Evolutionary conservation across 1,140 invertebrate species (phyloP).

Genomic region (Sogatella furcifera): DNA sequence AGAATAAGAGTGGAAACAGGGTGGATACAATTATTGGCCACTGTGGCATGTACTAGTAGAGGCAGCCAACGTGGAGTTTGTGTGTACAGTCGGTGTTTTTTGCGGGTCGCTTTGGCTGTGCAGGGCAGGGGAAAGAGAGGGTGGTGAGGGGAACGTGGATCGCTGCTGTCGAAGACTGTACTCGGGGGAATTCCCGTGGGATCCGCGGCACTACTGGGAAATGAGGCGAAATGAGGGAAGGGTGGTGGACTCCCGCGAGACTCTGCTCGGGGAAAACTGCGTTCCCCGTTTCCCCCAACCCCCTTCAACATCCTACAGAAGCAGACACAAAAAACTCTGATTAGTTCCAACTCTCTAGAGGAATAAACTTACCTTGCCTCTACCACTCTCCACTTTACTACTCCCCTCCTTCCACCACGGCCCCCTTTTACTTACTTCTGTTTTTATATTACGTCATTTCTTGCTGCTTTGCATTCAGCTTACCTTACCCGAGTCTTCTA

Average conservation of each 20-base stretch:
- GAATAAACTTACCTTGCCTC: constrained; percentile 9
- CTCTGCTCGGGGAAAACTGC: not conserved
- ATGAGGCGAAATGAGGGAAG: constrained; percentile 19
- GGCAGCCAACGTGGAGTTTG: not conserved
- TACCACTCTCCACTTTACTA: not conserved
- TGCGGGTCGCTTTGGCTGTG: no score
- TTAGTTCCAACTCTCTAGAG: constrained; percentile 16
- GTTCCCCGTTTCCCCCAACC: not conserved
- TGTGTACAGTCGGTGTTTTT: no score
- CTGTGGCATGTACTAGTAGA: no score
- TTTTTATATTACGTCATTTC: constrained; percentile 4
- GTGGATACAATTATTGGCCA: no score
- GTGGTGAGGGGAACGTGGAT: no score
- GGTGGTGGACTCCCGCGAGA: constrained; percentile 13
- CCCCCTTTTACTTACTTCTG: constrained; percentile 5
- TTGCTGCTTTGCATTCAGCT: constrained; percentile 3
- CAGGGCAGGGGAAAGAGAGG: no score
- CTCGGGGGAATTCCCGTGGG: constrained; percentile 5
- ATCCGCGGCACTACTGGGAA: constrained; percentile 15
- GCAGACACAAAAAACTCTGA: constrained; percentile 16
- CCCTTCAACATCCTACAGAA: not conserved
- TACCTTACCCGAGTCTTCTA: not conserved
- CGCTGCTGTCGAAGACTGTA: constrained; percentile 10
- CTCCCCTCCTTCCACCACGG: not conserved
- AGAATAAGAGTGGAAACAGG: no score